Evolutionary conservation across 2,888 invertebrate species (phyloP).

Genomic region (Sinopyrophorus schimmeli): DNA sequence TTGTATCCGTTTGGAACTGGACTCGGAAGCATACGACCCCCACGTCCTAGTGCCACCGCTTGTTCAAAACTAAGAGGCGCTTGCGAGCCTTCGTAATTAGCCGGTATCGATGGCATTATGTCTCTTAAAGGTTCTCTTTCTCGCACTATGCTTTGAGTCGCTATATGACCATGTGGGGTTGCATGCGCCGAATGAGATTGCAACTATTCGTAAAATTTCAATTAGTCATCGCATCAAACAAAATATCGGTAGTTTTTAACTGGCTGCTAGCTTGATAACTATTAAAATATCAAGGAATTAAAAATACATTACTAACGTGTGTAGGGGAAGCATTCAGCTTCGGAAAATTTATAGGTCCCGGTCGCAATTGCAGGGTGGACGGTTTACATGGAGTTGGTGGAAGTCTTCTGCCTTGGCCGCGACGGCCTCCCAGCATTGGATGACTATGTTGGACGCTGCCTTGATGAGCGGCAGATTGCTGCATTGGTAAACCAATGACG

Average conservation of each 20-base stretch:
- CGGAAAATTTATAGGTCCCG: constrained; percentile 86
- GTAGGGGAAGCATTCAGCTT: constrained; percentile 95
- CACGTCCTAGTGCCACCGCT: constrained; percentile 75
- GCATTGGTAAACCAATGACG: constrained; percentile 56
- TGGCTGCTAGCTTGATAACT: too few species aligned
- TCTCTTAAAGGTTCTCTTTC: constrained; percentile 61
- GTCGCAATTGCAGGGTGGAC: constrained; percentile 86
- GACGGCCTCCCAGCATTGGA: constrained; percentile 66
- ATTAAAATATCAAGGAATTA: too few species aligned
- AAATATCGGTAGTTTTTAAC: too few species aligned
- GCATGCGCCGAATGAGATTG: constrained; percentile 55
- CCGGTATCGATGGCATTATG: constrained; percentile 51
- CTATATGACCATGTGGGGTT: constrained; percentile 52
- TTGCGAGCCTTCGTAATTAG: constrained; percentile 56
- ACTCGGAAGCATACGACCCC: constrained; percentile 76
- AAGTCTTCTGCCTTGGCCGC: constrained; percentile 76
- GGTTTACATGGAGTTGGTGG: constrained; percentile 93
- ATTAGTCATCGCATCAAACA: too few species aligned
- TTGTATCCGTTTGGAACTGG: constrained; percentile 91
- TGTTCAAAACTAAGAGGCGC: constrained; percentile 75
- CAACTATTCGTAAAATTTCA: too few species aligned
- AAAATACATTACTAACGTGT: constrained; percentile 64
- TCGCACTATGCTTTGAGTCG: constrained; percentile 42
- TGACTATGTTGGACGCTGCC: constrained; percentile 61
- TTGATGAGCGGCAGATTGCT: constrained; percentile 53